Evolutionary conservation across 2,113 vertebrate species (phyloP).

Genomic region (Stigmatopora argus): DNA sequence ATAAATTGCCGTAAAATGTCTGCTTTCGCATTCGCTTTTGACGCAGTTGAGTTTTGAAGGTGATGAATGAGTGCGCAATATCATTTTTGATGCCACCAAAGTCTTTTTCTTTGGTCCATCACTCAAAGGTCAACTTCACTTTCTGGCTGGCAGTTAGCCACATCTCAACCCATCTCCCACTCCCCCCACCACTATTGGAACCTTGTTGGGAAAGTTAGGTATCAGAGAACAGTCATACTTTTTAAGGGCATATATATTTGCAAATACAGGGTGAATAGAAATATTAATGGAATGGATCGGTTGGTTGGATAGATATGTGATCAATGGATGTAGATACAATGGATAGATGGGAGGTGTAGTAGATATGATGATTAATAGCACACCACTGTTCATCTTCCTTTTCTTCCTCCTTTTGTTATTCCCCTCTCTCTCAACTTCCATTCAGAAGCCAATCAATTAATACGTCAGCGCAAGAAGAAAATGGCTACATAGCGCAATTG

Average conservation of each 20-base stretch:
- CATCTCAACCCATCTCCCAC: not conserved
- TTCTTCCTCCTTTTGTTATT: not conserved
- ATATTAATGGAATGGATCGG: no score
- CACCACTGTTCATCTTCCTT: slow-evolving; percentile 9
- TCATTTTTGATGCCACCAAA: not conserved
- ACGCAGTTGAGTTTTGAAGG: slow-evolving; percentile 4
- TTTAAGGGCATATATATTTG: no score
- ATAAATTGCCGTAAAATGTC: not conserved
- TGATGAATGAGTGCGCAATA: slow-evolving; percentile 9
- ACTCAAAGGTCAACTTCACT: slow-evolving; percentile 14
- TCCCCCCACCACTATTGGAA: no score
- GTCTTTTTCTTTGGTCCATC: slow-evolving; percentile 16
- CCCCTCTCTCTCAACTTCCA: slow-evolving; percentile 48
- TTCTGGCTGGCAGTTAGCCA: slow-evolving; percentile 39
- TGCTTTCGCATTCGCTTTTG: not conserved
- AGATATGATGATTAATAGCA: slow-evolving; percentile 24
- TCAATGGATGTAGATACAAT: no score
- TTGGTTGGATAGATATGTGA: no score
- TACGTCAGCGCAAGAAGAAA: slow-evolving; percentile 63
- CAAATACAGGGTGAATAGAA: no score
- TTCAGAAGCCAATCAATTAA: slow-evolving; percentile 74
- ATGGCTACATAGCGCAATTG: slow-evolving; percentile 57
- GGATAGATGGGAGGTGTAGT: no score
- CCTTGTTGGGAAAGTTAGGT: no score
- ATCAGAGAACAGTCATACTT: no score